phyloP scores from a whole-genome alignment of 2,113 vertebrate genomes.

The Caranx melampygus region DNA sequence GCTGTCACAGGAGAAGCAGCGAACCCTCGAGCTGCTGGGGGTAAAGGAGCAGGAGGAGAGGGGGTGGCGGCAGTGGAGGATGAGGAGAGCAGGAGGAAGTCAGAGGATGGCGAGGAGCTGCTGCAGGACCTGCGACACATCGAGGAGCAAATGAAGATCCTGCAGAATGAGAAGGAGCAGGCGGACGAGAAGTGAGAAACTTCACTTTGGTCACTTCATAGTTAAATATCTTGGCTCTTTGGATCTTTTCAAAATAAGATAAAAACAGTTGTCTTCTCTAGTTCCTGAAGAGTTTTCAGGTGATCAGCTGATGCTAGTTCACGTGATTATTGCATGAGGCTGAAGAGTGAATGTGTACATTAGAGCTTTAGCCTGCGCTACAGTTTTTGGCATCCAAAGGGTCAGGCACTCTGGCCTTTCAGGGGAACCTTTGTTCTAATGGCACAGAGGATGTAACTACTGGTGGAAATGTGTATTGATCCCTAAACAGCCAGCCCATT shows the following conservation, averaged over 20 bases:
- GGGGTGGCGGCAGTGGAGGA: not conserved
- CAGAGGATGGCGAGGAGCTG: constrained; percentile 69
- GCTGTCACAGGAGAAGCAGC: constrained; percentile 92
- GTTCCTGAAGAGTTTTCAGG: too few relatives aligned
- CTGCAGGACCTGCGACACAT: constrained; percentile 91
- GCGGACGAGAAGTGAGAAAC: constrained; percentile 89
- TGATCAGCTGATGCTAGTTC: not conserved
- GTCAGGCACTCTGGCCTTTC: constrained; percentile 12
- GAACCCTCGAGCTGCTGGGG: constrained; percentile 89
- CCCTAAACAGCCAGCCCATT: constrained; percentile 57
- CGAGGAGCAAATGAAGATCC: constrained; percentile 93
- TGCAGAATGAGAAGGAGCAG: constrained; percentile 91
- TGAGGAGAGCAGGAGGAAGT: constrained; percentile 49
- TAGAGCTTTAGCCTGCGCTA: not conserved
- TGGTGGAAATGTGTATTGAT: constrained; percentile 83
- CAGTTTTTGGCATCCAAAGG: not conserved
- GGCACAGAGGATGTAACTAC: constrained; percentile 46
- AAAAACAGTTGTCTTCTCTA: too few relatives aligned
- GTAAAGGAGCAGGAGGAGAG: constrained; percentile 80
- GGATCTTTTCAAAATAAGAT: too few relatives aligned
- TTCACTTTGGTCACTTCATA: not conserved
- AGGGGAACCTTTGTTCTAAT: constrained; percentile 50
- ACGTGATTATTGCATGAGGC: not conserved
- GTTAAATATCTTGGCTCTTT: not conserved
- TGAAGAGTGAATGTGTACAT: not conserved